Conservation (phyloP, 2,797 vertebrate species). For the Echiichthys vipera region DNA sequence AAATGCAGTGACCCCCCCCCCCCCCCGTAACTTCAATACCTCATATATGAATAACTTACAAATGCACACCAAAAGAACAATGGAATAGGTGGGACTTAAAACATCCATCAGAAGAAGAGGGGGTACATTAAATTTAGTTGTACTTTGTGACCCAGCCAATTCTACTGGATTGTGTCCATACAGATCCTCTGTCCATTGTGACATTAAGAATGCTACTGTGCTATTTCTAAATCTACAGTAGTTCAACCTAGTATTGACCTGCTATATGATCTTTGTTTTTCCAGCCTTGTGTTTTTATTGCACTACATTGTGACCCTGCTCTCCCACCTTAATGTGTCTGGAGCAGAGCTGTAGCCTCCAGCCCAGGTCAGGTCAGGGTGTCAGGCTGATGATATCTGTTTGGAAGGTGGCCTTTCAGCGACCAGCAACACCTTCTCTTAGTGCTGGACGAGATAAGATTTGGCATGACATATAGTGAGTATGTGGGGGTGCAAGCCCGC, state of each 20-base stretch:
- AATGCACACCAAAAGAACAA: not conserved
- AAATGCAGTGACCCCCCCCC: not conserved
- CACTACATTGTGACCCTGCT: slow-evolving; percentile 14
- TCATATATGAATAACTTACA: not conserved
- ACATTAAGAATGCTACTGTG: not conserved
- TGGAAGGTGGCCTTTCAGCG: slow-evolving; percentile 63
- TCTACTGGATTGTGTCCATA: too few relatives aligned
- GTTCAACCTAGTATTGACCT: not conserved
- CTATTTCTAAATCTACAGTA: not conserved
- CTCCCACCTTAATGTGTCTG: slow-evolving; percentile 28
- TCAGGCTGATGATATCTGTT: slow-evolving; percentile 57
- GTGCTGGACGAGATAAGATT: slow-evolving; percentile 47
- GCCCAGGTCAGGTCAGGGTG: slow-evolving; percentile 52
- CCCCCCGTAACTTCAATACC: not conserved
- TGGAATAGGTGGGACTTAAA: not conserved
- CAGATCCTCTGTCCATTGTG: not conserved
- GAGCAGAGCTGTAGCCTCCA: slow-evolving; percentile 36
- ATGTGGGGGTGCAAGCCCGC: slow-evolving; percentile 42
- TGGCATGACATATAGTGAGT: slow-evolving; percentile 68
- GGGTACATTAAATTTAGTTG: not conserved
- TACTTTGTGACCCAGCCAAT: not conserved
- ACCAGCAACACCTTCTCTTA: slow-evolving; percentile 55
- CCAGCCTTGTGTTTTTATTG: slow-evolving; percentile 27
- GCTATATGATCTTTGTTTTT: slow-evolving; percentile 11
- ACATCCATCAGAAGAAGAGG: not conserved